Conservation (phyloP, 2,888 invertebrate genomes). For the Hedya salicella region DNA sequence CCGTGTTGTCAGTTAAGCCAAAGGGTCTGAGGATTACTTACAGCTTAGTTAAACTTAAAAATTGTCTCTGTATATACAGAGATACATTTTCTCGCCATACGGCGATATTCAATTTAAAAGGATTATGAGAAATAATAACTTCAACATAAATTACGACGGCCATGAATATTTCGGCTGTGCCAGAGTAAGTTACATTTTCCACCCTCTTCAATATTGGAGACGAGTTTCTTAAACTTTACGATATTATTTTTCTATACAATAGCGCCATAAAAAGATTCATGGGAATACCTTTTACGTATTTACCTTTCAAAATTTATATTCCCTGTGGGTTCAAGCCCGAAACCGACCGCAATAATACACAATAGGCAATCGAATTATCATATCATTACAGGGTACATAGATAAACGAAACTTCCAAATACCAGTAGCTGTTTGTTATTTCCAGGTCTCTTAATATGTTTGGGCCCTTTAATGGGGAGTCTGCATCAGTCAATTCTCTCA, state of each 20-base stretch:
- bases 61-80: slow-evolving; percentile 47
- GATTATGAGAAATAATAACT: slow-evolving; percentile 36
- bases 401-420: slow-evolving; percentile 55
- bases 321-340: slow-evolving; percentile 71
- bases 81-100: slow-evolving; percentile 9
- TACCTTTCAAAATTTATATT: slow-evolving; percentile 82
- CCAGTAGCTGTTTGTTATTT: slow-evolving; percentile 29
- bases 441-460: slow-evolving; percentile 8
- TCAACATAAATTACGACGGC: slow-evolving; percentile 32
- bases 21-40: slow-evolving; percentile 78
- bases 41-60: slow-evolving; percentile 76
- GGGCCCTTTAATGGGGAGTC: background rate
- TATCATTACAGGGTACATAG: slow-evolving; percentile 64
- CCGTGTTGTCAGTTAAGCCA: slow-evolving; percentile 82
- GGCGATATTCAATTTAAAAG: slow-evolving; percentile 9
- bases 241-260: slow-evolving; percentile 73
- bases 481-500: slow-evolving; percentile 1
- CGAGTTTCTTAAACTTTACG: slow-evolving; percentile 44
- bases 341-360: slow-evolving; percentile 75
- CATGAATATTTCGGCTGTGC: slow-evolving; percentile 31
- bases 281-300: slow-evolving; percentile 73
- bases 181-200: slow-evolving; percentile 47
- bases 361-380: slow-evolving; percentile 82
- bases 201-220: slow-evolving; percentile 56
- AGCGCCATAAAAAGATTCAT: slow-evolving; percentile 73